Conservation (phyloP, 2,797 vertebrate genomes). For the Muscicapa comitata region DNA sequence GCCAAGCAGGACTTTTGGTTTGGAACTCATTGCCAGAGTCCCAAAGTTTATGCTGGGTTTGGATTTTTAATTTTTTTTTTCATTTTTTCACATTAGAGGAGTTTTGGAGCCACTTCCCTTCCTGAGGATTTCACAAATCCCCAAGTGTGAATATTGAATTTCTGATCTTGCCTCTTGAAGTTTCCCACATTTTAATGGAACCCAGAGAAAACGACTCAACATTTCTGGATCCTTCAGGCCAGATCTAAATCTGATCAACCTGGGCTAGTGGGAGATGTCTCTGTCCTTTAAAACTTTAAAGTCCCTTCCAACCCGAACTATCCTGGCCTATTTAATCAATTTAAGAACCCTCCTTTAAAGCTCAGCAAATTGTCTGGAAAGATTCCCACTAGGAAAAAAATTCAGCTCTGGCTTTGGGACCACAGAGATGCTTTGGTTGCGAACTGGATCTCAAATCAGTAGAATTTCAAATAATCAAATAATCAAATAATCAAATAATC, state of each 20-base stretch:
- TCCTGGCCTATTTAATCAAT: neutral
- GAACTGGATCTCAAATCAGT: neutral
- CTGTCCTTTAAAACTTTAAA: neutral
- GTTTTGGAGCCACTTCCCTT: neutral
- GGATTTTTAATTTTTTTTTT: neutral
- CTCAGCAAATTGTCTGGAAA: neutral
- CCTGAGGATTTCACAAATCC: neutral
- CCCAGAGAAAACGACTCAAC: rapidly evolving
- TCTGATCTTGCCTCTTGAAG: neutral
- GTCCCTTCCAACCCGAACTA: rapidly evolving
- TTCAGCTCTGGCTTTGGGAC: neutral
- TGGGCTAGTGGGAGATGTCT: no score
- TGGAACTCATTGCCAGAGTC: rapidly evolving
- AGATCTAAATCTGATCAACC: no score
- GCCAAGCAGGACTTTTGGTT: neutral
- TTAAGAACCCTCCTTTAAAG: neutral
- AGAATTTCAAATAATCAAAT: neutral
- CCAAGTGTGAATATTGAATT: neutral
- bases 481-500: no score
- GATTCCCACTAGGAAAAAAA: neutral
- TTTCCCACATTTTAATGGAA: neutral
- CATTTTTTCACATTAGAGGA: neutral
- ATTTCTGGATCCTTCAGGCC: neutral
- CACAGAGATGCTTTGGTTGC: rapidly evolving
- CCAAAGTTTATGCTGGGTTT: rapidly evolving